A percentile compares a stretch with the other conserved stretches of the same genome.
Evolutionary conservation across 2,113 vertebrate genomes (phyloP).

Genomic region (Oreotragus oreotragus): DNA sequence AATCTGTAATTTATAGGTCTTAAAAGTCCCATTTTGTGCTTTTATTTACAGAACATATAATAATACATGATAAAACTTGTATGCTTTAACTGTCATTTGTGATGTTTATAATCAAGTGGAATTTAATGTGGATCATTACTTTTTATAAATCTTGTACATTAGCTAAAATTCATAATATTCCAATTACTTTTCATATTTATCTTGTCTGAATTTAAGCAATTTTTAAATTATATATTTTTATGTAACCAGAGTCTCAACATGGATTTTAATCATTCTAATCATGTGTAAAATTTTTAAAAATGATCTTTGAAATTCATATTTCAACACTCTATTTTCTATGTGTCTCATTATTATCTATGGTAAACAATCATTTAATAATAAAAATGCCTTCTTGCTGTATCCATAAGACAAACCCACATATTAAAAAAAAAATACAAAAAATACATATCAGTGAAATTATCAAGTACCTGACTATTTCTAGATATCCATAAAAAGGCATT

Average conservation of each 20-base stretch:
- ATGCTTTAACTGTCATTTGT: slow-evolving; percentile 40
- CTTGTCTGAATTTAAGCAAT: slow-evolving; percentile 36
- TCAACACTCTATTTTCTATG: neutral
- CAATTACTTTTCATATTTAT: neutral
- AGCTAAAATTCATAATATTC: slow-evolving; percentile 32
- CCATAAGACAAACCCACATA: neutral
- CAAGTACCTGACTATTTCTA: too few species aligned
- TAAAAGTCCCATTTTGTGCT: slow-evolving; percentile 58
- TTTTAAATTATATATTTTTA: slow-evolving; percentile 41
- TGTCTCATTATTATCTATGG: neutral
- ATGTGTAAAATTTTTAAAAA: neutral
- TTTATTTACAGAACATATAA: slow-evolving; percentile 54
- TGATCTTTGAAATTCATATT: neutral
- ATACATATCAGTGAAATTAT: too few species aligned
- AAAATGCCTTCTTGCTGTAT: neutral
- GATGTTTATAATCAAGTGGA: slow-evolving; percentile 62
- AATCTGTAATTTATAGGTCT: neutral
- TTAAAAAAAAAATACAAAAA: too few species aligned
- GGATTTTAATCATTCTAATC: neutral
- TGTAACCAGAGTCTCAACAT: neutral
- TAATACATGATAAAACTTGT: slow-evolving; percentile 47
- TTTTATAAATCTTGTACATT: slow-evolving; percentile 51
- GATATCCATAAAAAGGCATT: too few species aligned
- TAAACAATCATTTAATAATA: neutral
- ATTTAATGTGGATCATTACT: slow-evolving; percentile 62